Conservation (phyloP, 2,888 invertebrate genomes). For the Siphlonurus alternatus region DNA sequence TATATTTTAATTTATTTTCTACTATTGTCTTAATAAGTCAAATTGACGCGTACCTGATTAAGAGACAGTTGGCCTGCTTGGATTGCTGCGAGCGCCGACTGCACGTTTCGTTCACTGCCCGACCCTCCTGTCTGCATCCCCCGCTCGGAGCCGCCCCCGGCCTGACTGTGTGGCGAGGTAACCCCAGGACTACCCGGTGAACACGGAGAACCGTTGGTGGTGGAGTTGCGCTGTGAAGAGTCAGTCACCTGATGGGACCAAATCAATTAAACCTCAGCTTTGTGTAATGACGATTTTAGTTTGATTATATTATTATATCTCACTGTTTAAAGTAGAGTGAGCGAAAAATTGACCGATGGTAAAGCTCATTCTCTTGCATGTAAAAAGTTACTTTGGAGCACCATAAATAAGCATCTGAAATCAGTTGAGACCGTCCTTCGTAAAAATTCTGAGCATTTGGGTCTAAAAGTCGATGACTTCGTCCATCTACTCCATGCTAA, state of each 20-base stretch:
- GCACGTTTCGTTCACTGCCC: constrained; percentile 17
- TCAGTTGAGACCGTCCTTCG: no score
- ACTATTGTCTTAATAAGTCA: not conserved
- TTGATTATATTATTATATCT: no score
- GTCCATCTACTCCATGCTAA: no score
- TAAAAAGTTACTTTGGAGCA: no score
- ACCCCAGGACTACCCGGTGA: constrained; percentile 29
- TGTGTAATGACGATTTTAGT: no score
- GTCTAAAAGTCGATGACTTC: no score
- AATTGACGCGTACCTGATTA: constrained; percentile 23
- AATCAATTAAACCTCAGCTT: not conserved
- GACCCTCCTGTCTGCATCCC: not conserved
- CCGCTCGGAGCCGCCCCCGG: constrained; percentile 8
- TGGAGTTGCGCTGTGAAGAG: constrained; percentile 29
- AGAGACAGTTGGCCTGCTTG: constrained; percentile 29
- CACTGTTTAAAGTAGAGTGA: no score
- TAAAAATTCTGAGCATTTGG: no score
- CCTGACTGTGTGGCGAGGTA: constrained; percentile 18
- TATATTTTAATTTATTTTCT: constrained; percentile 1
- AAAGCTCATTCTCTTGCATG: no score
- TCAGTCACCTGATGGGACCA: constrained; percentile 30
- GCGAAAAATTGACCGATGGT: no score
- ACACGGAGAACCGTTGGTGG: constrained; percentile 28
- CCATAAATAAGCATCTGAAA: no score
- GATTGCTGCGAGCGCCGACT: constrained; percentile 27